Base-by-base conservation (phyloP, 2,888 invertebrate species). In the Thera obeliscata region DNA sequence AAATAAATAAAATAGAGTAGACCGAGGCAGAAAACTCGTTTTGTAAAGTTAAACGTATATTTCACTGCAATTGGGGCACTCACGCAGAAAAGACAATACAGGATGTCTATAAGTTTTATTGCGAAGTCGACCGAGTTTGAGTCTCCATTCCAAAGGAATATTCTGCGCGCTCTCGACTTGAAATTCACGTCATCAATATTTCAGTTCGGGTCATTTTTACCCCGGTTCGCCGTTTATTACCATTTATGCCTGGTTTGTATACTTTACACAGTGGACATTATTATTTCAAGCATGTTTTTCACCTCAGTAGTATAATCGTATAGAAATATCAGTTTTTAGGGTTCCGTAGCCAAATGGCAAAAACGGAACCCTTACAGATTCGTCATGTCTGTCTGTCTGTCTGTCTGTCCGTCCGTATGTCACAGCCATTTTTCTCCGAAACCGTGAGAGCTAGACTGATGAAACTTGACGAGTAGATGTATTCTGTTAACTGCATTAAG, bases 111-210 rank as follows among this genome's bases (percentile, higher is more conserved):
- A 63, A 66, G 56, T 66, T 67, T 63, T 62, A 65, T 65, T 59
- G 59, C 67, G 62, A 66, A 65, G 48, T 55, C 55, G 56, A 67
- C 49, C 52, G 61, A 64, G 67, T 64, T 62, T 65, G 64, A 49
- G 55, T 63, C 61, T 64, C 63, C 64, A 59, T 70, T 67, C 60
- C 59, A 66, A 69, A 71, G 70, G 64, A 69, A 67, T 67, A 64
- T 69, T 66, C 62, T 64, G 64, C 55, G 54, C 49, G 48, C 52
- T 41, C 12, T 33, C 46, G 50, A 46, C 48, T 61, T 57, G 48
- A 61, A 66, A 72, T 63, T 66, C 64, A 58, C 59, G 63, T 72
- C 74, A 70, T 71, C 71, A 71, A 75, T 76, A 71, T 76, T 74
- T 73, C 69, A 72, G 66, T 43, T 57, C 11, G 64, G 55, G 59